Conservation (phyloP, 2,888 invertebrate genomes). For the Eulithis testata region DNA sequence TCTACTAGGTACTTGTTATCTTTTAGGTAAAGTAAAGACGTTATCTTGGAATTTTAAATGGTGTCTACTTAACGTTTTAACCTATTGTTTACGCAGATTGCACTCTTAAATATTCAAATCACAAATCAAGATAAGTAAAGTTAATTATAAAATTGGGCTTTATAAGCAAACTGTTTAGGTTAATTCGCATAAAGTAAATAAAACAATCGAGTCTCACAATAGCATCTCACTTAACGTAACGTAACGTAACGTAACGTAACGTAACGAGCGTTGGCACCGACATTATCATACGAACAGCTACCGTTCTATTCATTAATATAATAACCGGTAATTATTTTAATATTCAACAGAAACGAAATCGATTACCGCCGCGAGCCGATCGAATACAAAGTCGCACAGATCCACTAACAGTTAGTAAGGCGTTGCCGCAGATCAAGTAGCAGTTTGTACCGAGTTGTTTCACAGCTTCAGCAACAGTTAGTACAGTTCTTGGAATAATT, state of each 20-base stretch:
- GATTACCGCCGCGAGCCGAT: slow-evolving; percentile 43
- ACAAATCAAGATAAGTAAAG: background rate
- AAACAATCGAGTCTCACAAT: slow-evolving; percentile 22
- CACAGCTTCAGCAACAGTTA: slow-evolving; percentile 15
- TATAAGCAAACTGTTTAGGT: slow-evolving; percentile 1
- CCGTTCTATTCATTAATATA: slow-evolving; percentile 51
- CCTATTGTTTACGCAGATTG: too few species aligned
- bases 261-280: slow-evolving; percentile 17
- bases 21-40: background rate
- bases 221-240: slow-evolving; percentile 13
- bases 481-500: slow-evolving; percentile 49
- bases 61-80: background rate
- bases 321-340: slow-evolving; percentile 56
- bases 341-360: slow-evolving; percentile 56
- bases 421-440: slow-evolving; percentile 13
- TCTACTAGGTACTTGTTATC: background rate
- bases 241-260: slow-evolving; percentile 17
- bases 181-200: slow-evolving; percentile 20
- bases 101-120: background rate
- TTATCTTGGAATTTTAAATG: slow-evolving; percentile 1
- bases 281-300: slow-evolving; percentile 51
- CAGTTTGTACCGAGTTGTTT: slow-evolving; percentile 13
- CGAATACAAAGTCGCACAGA: slow-evolving; percentile 46
- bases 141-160: slow-evolving; percentile 1
- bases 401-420: slow-evolving; percentile 13